Evolutionary conservation across 2,888 invertebrate species (phyloP), one percentile per base, ranked within the genome.

Genomic region (Drosophila percnosoma): DNA sequence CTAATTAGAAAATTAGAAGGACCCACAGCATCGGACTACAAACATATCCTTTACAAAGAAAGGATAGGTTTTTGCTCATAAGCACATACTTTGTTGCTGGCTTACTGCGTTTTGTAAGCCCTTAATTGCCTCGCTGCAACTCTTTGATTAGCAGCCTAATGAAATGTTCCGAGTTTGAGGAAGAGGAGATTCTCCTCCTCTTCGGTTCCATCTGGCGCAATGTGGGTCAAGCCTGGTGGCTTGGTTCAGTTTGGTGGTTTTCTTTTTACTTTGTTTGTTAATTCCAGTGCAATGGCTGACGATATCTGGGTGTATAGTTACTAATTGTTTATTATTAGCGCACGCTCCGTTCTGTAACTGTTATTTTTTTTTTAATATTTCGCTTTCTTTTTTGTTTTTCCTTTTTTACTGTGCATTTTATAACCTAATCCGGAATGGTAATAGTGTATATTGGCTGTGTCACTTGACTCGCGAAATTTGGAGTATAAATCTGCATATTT

Each of bases 251-350:
- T 7, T 7, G 1, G 11, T 42, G 40, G 2, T 3, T 13, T 13
- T 45, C 1, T 8, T 42, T 11, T 21, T 15, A 24, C 38, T 18
- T 40, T 13, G 61, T 31, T 61, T 21, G 53, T 74, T 89, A 89
- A 89, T 89, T 62, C 72, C 85, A 78, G 82, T 75, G 75, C 79
- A 70, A 76, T 13, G 24, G 52, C 64, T 51, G 45, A 5, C 54
- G 18, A 18, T 24, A 54, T 36, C 54, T 38, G 27, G 13, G 15
- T 34, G 68, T 78, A 80, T 89, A 82, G 85, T 87, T 85, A 85
- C 89, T 89, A 87, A 87, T 89, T 87, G 89, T 83, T 87, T 89
- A 78, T 87, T 87, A 87, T 87, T 87, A 89, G 77, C 73, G 71
- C 73, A 53, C 63, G 34, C 38, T 68, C 70, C 66, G 82, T 75